phyloP scores from a whole-genome alignment of 1,140 invertebrate genomes.

The Coelopa frigida region DNA sequence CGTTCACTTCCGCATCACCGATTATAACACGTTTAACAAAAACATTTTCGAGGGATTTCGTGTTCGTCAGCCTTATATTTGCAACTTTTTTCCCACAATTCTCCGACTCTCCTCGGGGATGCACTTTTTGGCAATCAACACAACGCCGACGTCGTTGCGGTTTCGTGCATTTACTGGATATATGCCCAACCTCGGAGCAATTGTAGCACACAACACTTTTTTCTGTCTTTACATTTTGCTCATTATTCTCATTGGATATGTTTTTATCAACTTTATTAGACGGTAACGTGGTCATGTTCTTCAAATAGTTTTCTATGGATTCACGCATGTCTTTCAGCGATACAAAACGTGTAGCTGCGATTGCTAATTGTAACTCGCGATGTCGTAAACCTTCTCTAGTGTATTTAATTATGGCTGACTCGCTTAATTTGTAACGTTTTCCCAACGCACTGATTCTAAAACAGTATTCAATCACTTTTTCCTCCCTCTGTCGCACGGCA shows the following conservation, averaged over 20 bases:
- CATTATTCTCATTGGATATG: neutral
- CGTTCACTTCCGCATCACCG: neutral
- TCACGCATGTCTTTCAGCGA: slow-evolving; percentile 9
- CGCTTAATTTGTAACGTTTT: neutral
- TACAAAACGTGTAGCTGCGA: neutral
- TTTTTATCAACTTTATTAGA: too few species aligned
- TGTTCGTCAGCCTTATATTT: neutral
- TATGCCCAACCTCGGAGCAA: slow-evolving; percentile 9
- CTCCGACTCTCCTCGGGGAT: slow-evolving; percentile 1
- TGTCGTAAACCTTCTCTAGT: slow-evolving; percentile 5
- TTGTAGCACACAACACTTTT: slow-evolving; percentile 3
- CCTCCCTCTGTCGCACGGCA: neutral
- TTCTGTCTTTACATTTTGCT: neutral
- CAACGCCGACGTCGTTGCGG: neutral
- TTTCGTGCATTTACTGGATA: slow-evolving; percentile 7
- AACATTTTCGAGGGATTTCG: neutral
- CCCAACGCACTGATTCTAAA: slow-evolving; percentile 2
- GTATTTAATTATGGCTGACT: slow-evolving; percentile 7
- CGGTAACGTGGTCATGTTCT: neutral
- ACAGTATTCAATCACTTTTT: slow-evolving; percentile 7
- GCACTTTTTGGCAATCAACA: slow-evolving; percentile 7
- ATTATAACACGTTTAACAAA: neutral
- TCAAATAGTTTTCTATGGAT: slow-evolving; percentile 3
- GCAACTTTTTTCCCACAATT: slow-evolving; percentile 8
- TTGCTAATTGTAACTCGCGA: slow-evolving; percentile 1